Evolutionary conservation across 2,797 vertebrate genomes (phyloP).

Genomic region (Bradypus variegatus): DNA sequence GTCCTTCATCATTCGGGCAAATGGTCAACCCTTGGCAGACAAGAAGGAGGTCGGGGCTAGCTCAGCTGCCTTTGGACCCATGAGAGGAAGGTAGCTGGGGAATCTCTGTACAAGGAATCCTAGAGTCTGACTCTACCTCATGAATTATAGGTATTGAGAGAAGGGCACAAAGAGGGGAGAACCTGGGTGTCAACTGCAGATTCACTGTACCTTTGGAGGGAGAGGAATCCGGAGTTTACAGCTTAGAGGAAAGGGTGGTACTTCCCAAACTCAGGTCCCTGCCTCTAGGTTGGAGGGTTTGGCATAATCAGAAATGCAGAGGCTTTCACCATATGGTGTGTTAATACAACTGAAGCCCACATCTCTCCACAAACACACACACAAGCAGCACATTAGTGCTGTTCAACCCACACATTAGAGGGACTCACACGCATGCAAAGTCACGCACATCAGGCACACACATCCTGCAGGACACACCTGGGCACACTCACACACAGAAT

Average conservation of each 20-base stretch:
- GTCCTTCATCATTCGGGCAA: constrained; percentile 19
- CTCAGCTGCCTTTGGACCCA: not conserved
- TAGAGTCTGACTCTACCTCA: not conserved
- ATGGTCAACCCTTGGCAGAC: not conserved
- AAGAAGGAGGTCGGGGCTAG: not conserved
- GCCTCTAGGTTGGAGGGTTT: constrained; percentile 1
- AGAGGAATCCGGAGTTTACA: not conserved
- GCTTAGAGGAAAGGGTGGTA: not conserved
- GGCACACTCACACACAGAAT: not conserved
- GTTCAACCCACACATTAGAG: not conserved
- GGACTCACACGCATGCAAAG: not conserved
- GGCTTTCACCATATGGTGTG: not conserved
- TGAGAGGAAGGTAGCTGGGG: not conserved
- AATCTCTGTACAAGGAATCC: not conserved
- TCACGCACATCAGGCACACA: not conserved
- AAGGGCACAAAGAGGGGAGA: not conserved
- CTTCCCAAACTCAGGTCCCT: not conserved
- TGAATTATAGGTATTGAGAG: not conserved
- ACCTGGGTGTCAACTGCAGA: not conserved
- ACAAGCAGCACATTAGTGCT: not conserved
- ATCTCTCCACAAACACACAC: not conserved
- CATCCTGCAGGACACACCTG: too few species aligned
- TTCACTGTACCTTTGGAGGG: not conserved
- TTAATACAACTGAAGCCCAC: constrained; percentile 21
- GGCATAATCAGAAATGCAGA: not conserved